phyloP scores from a whole-genome alignment of 2,113 vertebrate genomes.

The Neopipo cinnamomea region DNA sequence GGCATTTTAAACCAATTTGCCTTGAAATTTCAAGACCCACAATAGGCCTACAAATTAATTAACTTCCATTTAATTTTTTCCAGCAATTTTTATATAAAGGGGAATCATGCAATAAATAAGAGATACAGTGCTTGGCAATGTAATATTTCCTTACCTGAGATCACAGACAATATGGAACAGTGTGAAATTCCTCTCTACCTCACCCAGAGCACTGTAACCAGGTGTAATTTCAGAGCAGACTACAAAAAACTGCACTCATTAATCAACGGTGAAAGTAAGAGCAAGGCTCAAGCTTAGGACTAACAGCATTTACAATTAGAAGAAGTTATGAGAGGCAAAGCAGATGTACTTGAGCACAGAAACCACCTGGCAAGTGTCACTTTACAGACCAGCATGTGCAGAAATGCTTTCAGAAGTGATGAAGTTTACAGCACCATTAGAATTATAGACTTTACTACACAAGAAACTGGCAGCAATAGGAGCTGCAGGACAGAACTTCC shows the following conservation, averaged over 20 bases:
- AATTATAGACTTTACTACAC: background rate
- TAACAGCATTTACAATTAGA: background rate
- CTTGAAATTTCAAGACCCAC: background rate
- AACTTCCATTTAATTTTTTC: background rate
- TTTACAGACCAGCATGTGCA: conserved; percentile 5
- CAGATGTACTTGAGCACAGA: background rate
- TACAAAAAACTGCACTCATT: background rate
- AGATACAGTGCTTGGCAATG: background rate
- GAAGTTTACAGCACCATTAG: background rate
- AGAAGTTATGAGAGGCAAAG: background rate
- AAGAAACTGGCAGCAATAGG: background rate
- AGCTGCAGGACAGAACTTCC: background rate
- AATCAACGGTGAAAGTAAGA: background rate
- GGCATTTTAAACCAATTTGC: background rate
- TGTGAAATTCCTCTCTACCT: background rate
- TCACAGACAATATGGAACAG: background rate
- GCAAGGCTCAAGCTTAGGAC: background rate
- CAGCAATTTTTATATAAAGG: background rate
- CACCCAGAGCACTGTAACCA: background rate
- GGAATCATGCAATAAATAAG: background rate
- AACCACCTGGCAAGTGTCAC: conserved; percentile 14
- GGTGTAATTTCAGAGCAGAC: background rate
- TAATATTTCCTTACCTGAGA: background rate
- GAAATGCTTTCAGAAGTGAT: conserved; percentile 28
- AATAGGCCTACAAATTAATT: background rate